These are phyloP conservation scores for Sarcophaga bullata DNA, from an alignment of 1,140 invertebrate genomes.

Conservation along the genomic window DNA sequence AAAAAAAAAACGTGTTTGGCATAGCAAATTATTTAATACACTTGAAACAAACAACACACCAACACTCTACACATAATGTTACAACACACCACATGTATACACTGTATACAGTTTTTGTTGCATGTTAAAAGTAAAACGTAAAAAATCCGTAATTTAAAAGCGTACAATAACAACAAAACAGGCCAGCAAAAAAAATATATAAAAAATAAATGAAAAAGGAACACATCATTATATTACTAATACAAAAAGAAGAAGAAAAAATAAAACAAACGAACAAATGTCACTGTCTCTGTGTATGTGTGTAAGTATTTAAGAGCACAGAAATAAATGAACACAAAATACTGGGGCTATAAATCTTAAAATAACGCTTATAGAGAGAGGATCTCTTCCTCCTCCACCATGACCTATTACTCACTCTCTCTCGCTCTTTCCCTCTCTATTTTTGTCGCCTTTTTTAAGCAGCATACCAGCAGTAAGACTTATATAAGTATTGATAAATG, in stretches of 20 bases:
- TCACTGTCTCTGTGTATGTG: too few species aligned
- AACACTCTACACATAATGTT: not conserved
- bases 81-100: not conserved
- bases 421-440: not conserved
- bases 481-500: not conserved
- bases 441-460: not conserved
- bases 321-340: constrained; percentile 22
- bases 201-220: too few species aligned
- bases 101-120: too few species aligned
- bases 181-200: too few species aligned
- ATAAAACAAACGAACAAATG: not conserved
- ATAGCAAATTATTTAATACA: not conserved
- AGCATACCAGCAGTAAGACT: not conserved
- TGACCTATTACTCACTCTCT: not conserved
- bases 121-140: constrained; percentile 8
- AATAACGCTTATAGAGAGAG: not conserved
- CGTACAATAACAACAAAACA: too few species aligned
- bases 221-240: not conserved
- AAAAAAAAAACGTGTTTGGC: constrained; percentile 10
- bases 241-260: not conserved
- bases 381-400: not conserved
- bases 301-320: too few species aligned
- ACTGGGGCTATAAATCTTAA: constrained; percentile 18
- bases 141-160: constrained; percentile 4
- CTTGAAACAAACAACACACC: not conserved